These are phyloP conservation scores for Caenorhabditis inopinata DNA, from an alignment of 1,140 invertebrate species.

Conservation along the genomic window DNA sequence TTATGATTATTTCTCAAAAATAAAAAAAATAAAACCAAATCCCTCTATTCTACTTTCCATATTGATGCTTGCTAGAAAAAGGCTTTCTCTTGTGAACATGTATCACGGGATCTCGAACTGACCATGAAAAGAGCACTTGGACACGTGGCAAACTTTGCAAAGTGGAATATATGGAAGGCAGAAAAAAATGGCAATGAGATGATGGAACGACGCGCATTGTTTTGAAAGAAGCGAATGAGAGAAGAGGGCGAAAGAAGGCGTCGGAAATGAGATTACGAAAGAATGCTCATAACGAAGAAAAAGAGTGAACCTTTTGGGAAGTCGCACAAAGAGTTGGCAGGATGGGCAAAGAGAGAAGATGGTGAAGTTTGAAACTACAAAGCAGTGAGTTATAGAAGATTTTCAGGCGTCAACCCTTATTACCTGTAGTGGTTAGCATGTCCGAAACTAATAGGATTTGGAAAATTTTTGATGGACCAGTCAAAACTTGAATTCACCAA, in stretches of 20 bases:
- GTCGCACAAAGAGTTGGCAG: background rate
- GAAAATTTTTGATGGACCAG: too few species aligned
- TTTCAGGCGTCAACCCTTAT: too few species aligned
- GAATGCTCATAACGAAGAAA: constrained; percentile 25
- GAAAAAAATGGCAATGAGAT: background rate
- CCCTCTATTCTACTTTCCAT: too few species aligned
- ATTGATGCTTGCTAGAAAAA: too few species aligned
- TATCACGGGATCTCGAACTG: too few species aligned
- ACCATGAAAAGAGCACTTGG: background rate
- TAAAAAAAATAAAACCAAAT: background rate
- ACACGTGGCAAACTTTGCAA: background rate
- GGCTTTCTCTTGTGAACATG: too few species aligned
- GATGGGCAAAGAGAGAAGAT: too few species aligned
- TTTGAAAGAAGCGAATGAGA: background rate
- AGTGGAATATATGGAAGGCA: background rate
- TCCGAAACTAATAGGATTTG: too few species aligned
- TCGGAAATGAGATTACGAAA: constrained; percentile 27
- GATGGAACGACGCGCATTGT: constrained; percentile 28
- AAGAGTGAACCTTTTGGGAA: constrained; percentile 11
- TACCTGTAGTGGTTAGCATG: too few species aligned
- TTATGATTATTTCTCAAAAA: background rate
- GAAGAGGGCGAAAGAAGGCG: constrained; percentile 15
- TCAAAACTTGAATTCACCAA: too few species aligned
- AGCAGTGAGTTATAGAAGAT: too few species aligned
- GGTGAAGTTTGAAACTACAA: too few species aligned